Conservation (phyloP, 2,797 vertebrate genomes). For the Spea hammondii region DNA sequence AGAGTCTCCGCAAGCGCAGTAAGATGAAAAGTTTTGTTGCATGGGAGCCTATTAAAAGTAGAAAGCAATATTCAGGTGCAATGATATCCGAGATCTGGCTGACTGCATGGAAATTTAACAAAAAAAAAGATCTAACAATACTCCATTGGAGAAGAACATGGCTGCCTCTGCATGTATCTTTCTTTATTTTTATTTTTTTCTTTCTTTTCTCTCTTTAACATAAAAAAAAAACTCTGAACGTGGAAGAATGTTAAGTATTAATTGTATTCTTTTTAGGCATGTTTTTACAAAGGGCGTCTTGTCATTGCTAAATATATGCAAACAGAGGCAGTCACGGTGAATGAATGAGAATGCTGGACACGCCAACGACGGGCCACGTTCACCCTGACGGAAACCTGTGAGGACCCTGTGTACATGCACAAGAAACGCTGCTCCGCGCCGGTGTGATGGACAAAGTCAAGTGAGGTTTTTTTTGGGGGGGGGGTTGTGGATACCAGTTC, state of each 20-base stretch:
- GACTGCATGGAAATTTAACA: constrained; percentile 69
- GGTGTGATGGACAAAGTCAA: constrained; percentile 67
- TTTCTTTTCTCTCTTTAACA: constrained; percentile 65
- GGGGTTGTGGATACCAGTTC: constrained; percentile 64
- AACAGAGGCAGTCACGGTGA: constrained; percentile 77
- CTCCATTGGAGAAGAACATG: constrained; percentile 72
- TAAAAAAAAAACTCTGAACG: constrained; percentile 62
- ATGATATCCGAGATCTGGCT: constrained; percentile 69
- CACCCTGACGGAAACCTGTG: constrained; percentile 75
- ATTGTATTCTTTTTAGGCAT: constrained; percentile 85
- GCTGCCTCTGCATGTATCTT: constrained; percentile 80
- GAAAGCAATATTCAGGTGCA: constrained; percentile 70
- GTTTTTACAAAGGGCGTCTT: constrained; percentile 84
- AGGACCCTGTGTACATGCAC: constrained; percentile 75
- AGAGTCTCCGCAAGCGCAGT: constrained; percentile 67
- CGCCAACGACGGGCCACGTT: constrained; percentile 76
- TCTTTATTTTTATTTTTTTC: constrained; percentile 49
- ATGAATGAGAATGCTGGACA: constrained; percentile 76
- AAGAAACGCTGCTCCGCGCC: constrained; percentile 74
- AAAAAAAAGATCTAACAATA: constrained; percentile 1
- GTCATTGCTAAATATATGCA: constrained; percentile 85
- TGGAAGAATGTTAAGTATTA: constrained; percentile 79
- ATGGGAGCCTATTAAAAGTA: constrained; percentile 68
- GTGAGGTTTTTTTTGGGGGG: constrained; percentile 59
- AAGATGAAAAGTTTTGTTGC: constrained; percentile 65